Evolutionary conservation across 2,888 invertebrate species (phyloP).

Genomic region (Troglohyphantes excavatus): DNA sequence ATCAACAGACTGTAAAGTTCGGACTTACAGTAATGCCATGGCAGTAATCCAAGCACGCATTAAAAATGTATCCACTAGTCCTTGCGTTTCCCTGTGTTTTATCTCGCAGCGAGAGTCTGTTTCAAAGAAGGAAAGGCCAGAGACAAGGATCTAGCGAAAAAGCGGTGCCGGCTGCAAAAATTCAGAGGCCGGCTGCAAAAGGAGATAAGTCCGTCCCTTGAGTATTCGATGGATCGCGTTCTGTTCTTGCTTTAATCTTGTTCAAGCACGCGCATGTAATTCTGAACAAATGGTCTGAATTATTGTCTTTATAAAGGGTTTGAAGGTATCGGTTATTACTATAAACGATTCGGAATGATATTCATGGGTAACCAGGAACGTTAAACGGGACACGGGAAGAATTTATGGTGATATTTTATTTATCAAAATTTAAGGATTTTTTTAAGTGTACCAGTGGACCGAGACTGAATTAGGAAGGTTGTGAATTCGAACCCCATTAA

Average conservation of each 20-base stretch:
- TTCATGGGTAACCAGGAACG: not conserved
- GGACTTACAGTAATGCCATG: not conserved
- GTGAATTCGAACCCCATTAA: too few species aligned
- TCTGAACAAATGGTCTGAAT: not conserved
- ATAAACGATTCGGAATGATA: not conserved
- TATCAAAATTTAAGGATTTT: too few species aligned
- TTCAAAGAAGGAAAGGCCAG: not conserved
- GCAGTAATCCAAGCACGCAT: not conserved
- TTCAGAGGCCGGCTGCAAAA: not conserved
- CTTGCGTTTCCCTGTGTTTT: not conserved
- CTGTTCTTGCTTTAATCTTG: not conserved
- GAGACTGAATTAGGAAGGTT: too few species aligned
- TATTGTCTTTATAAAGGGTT: not conserved
- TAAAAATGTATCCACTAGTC: not conserved
- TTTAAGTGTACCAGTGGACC: too few species aligned
- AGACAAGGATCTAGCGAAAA: not conserved
- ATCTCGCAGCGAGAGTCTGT: not conserved
- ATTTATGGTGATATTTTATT: not conserved
- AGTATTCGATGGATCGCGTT: not conserved
- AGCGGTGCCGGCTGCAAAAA: slow-evolving; percentile 25
- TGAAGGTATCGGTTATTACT: not conserved
- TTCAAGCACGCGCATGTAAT: not conserved
- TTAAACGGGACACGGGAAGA: not conserved
- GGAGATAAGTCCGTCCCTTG: not conserved
- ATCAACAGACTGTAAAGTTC: not conserved